These are phyloP conservation scores for Chaetodon auriga DNA, from an alignment of 2,113 vertebrate genomes.

Conservation along the genomic window DNA sequence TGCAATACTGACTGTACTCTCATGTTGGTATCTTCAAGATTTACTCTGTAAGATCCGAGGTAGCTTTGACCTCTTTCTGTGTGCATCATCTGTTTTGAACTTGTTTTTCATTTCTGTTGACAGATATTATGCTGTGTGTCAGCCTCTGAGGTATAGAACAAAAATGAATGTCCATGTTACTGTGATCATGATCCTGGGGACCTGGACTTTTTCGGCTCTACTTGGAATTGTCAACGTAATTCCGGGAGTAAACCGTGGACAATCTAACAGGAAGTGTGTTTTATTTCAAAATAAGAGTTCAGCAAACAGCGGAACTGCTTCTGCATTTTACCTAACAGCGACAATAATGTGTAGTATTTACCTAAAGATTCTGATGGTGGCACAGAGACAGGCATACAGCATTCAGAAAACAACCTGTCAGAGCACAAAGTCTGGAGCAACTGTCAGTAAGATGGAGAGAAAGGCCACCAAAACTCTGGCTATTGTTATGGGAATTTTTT, in stretches of 20 bases:
- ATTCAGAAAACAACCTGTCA: conserved; percentile 6
- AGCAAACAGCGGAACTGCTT: not conserved
- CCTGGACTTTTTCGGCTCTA: conserved; percentile 9
- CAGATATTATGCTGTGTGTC: conserved; percentile 36
- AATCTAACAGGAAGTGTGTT: not conserved
- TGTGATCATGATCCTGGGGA: conserved; percentile 20
- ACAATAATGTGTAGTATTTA: conserved; percentile 17
- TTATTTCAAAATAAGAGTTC: not conserved
- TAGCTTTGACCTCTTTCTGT: too few species aligned
- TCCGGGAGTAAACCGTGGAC: not conserved
- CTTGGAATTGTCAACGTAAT: not conserved
- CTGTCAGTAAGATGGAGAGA: not conserved
- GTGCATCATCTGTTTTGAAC: too few species aligned
- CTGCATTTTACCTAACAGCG: conserved; percentile 14
- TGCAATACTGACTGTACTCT: too few species aligned
- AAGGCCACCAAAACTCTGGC: not conserved
- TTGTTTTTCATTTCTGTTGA: conserved; percentile 40
- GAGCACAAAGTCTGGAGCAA: not conserved
- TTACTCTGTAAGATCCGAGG: too few species aligned
- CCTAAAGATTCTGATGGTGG: conserved; percentile 17
- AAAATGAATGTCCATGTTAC: conserved; percentile 1
- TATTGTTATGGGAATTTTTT: not conserved
- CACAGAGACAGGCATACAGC: conserved; percentile 9
- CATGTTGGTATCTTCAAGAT: too few species aligned
- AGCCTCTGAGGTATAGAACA: conserved; percentile 21